Percentiles rank a stretch among this genome's conserved stretches.
These are phyloP conservation scores for Emydura subglobosa DNA, from an alignment of 2,113 vertebrate species.

Conservation along the genomic window DNA sequence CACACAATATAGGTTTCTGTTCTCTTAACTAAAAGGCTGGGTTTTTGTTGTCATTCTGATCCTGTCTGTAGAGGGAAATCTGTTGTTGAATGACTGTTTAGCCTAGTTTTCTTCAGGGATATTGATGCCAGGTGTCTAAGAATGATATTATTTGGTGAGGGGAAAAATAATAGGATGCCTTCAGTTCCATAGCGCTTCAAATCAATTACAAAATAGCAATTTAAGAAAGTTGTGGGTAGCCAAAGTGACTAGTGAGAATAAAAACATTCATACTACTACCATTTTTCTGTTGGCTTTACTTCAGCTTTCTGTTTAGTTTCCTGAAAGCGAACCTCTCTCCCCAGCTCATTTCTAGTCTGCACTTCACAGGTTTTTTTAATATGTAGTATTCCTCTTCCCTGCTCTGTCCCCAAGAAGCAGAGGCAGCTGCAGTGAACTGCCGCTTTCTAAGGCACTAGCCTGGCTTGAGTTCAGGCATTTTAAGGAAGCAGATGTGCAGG, in stretches of 20 bases:
- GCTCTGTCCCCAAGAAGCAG: not conserved
- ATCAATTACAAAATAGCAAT: not conserved
- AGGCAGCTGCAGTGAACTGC: not conserved
- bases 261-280: not conserved
- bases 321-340: not conserved
- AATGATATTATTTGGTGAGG: not conserved
- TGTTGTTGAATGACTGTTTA: not conserved
- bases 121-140: not conserved
- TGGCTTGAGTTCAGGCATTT: conserved; percentile 5
- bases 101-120: not conserved
- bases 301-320: not conserved
- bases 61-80: not conserved
- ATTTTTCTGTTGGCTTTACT: not conserved
- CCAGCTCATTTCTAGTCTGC: not conserved
- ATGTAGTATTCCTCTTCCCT: not conserved
- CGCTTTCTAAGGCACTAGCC: not conserved
- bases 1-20: not conserved
- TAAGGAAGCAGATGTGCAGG: conserved; percentile 17
- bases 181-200: not conserved
- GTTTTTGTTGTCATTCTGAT: rapidly evolving
- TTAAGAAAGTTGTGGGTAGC: rapidly evolving
- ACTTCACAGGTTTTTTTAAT: not conserved
- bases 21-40: rapidly evolving
- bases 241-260: rapidly evolving
- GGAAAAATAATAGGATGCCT: not conserved